phyloP scores from a whole-genome alignment of 2,113 vertebrate species.

The Varanus salvator region DNA sequence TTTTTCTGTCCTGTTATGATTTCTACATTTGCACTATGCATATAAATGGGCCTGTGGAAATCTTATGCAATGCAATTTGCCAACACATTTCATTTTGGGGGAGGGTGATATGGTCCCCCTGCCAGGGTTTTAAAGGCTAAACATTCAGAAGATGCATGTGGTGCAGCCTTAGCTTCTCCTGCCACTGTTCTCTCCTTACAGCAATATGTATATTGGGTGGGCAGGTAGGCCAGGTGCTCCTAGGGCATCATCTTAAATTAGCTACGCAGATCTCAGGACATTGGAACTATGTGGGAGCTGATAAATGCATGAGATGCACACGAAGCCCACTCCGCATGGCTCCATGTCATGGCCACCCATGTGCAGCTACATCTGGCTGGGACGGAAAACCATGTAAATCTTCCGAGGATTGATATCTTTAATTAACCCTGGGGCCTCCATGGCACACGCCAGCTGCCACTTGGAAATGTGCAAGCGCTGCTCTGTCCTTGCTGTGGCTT shows the following conservation, averaged over 20 bases:
- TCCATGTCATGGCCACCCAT: no score
- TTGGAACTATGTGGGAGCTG: background rate
- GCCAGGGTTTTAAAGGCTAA: background rate
- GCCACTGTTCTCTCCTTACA: background rate
- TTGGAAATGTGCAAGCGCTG: background rate
- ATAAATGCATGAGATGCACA: background rate
- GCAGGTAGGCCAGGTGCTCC: background rate
- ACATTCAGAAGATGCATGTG: background rate
- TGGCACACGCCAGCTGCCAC: background rate
- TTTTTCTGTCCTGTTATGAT: no score
- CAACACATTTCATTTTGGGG: no score
- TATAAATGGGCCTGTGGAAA: no score
- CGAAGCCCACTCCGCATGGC: background rate
- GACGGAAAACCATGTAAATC: background rate
- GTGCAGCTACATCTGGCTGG: background rate
- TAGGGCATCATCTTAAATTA: background rate
- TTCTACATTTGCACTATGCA: no score
- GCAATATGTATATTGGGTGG: background rate
- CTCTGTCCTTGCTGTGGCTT: no score
- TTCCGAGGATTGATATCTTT: no score
- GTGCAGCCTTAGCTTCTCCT: background rate
- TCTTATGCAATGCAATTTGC: no score
- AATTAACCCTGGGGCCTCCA: no score
- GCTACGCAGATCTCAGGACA: background rate
- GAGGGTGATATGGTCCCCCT: no score